Evolutionary conservation across 2,797 vertebrate genomes (phyloP), one percentile per base, ranked within the genome.

Genomic region (Odontamblyopus rebecca): DNA sequence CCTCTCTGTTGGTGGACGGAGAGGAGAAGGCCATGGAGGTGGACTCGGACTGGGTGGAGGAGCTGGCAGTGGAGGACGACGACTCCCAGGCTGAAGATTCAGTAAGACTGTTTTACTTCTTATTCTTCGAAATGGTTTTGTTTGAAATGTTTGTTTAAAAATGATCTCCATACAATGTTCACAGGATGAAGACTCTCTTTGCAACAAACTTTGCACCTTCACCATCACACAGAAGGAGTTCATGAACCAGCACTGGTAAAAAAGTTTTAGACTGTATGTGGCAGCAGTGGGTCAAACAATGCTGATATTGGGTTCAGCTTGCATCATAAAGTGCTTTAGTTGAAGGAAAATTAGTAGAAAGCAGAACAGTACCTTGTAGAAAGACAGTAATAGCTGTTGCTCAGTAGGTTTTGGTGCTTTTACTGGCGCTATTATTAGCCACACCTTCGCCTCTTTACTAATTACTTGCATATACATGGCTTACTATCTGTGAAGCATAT

Each of bases 191-290:
- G 98, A 99, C 89, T 99, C 98, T 12, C 95, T 99, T 70, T 99
- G 98, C 90, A 99, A 99, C 89, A 99, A 99, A 81, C 96, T 99
- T 32, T 99, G 98, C 79, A 99, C 98, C 50, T 99, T 99, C 84
- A 99, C 98, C 77, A 98, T 99, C 83, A 99, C 98, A 7, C 98
- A 99, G 93, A 99, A 99, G 85, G 98, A 99, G 51, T 99, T 99
- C 93, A 99, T 99, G 98, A 99, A 99, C 87, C 98, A 99, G 65
- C 98, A 99, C 69, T 99, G 98, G 98, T 99, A 95, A 68, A 67
- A 68, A 41, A 23, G n/a, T 63, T 41, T 63, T 63, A 8, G 19
- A 44, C 38, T 63, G 38, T 60, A 32, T 54, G 4, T 57, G 7
- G 67, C 16, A 26, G 16, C 23, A 73, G 61, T 62, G 32, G 18